Conservation (phyloP, 2,113 vertebrate species). For the Malurus alboscapulatus region DNA sequence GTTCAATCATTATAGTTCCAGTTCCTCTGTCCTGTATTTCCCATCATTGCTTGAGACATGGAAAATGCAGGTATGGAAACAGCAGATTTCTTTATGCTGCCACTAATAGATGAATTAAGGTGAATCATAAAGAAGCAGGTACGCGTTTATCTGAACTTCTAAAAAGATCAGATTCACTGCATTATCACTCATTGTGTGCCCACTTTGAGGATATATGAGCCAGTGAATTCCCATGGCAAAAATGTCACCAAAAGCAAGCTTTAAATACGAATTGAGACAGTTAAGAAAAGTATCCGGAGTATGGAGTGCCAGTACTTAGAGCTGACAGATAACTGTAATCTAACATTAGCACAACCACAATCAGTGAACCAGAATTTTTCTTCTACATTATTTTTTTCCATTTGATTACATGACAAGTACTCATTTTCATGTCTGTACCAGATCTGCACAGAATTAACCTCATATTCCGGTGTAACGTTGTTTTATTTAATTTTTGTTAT, state of each 20-base stretch:
- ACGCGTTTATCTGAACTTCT: not conserved
- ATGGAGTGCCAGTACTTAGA: not conserved
- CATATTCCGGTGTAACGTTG: not conserved
- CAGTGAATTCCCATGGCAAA: not conserved
- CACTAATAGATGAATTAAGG: not conserved
- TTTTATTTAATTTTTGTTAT: not conserved
- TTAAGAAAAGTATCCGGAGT: not conserved
- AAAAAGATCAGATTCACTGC: conserved; percentile 7
- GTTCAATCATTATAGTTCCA: not conserved
- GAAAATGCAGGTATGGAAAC: not conserved
- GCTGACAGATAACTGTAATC: conserved; percentile 15
- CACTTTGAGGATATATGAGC: not conserved
- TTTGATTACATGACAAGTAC: conserved; percentile 27
- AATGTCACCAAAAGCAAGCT: not conserved
- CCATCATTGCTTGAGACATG: not conserved
- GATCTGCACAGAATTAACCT: not conserved
- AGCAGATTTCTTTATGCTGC: not conserved
- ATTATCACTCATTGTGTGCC: not conserved
- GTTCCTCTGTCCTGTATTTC: not conserved
- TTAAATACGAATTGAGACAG: not conserved
- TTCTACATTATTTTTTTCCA: not conserved
- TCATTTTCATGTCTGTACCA: conserved; percentile 5
- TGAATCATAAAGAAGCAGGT: not conserved
- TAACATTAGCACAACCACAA: conserved; percentile 4
- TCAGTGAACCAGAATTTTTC: not conserved